Base-by-base conservation (phyloP, 1,140 invertebrate species). In the Zaprionus ornatus region DNA sequence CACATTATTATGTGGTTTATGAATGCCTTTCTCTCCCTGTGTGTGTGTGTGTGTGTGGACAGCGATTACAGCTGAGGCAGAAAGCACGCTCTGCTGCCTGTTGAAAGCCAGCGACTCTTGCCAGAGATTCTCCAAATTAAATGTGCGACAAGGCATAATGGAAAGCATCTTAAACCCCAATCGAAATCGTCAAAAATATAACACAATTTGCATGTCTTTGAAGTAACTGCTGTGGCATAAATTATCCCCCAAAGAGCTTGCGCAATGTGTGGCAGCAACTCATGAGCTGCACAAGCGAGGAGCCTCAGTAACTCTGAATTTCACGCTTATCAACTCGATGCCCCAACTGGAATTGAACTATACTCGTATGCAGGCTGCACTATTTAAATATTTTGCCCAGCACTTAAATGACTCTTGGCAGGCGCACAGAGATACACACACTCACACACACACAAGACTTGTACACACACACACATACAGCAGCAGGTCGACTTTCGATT, bases 351-450 rank as follows among this genome's bases (percentile, higher is more conserved):
- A 10, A 32, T 32, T 17, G 2, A 40, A 40, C 5, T 40, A n/a
- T 1, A 6, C 6, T n/a, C 37, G 5, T n/a, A 17, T 42, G 40
- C 40, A 45, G 40, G 48, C 48, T 70, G 59, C 54, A 68, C 40
- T 75, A 74, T 69, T 74, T 76, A 50, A 81, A 76, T 78, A 81
- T 76, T 84, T 90, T 84, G 77, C 74, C 88, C 63, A 88, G 73
- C 80, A 80, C 84, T 86, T 83, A 88, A 88, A 87, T 80, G 77
- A 77, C 66, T 79, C 37, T 70, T 62, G 19, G 23, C 72, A 63
- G 50, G 70, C 59, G 77, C 37, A 61, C 32, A 42, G 15, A 57
- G 21, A 23, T 42, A 27, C 29, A 52, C 29, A 67, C 15, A 15
- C 32, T 77, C 57, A 25, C 35, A 37, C 25, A 48, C 40, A 60